phyloP scores from a whole-genome alignment of 2,888 invertebrate species.

The Parnassius orleans region DNA sequence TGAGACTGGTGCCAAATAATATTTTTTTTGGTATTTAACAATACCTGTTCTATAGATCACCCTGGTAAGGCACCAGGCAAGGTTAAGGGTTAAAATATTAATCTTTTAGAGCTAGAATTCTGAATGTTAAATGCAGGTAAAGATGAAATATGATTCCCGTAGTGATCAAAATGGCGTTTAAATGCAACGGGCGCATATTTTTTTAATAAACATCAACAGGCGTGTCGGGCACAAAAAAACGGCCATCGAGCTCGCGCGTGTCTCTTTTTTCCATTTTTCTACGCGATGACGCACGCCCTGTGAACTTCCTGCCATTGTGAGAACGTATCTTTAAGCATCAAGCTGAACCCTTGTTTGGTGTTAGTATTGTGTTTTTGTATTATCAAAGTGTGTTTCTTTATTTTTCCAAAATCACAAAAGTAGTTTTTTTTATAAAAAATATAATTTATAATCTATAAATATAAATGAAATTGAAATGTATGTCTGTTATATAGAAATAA shows the following conservation, averaged over 20 bases:
- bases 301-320: conserved; percentile 78
- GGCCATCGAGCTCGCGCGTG: conserved; percentile 39
- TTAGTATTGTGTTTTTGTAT: conserved; percentile 4
- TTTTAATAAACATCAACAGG: conserved; percentile 42
- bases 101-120: no score
- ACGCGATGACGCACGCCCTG: conserved; percentile 70
- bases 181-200: conserved; percentile 41
- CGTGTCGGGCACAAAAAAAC: conserved; percentile 47
- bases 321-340: conserved; percentile 41
- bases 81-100: no score
- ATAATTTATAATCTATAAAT: no score
- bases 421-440: no score
- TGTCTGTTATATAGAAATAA: no score
- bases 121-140: not conserved
- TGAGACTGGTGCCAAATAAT: no score
- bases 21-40: no score
- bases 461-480: no score
- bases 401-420: no score
- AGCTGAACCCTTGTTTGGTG: conserved; percentile 9
- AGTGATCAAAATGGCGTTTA: conserved; percentile 13
- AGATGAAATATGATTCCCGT: not conserved
- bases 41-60: no score
- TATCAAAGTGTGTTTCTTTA: no score
- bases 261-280: conserved; percentile 46
- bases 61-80: no score